Evolutionary conservation across 2,888 invertebrate genomes (phyloP), one percentile per base, ranked within the genome.

Genomic region (Eupithecia pulchellata): DNA sequence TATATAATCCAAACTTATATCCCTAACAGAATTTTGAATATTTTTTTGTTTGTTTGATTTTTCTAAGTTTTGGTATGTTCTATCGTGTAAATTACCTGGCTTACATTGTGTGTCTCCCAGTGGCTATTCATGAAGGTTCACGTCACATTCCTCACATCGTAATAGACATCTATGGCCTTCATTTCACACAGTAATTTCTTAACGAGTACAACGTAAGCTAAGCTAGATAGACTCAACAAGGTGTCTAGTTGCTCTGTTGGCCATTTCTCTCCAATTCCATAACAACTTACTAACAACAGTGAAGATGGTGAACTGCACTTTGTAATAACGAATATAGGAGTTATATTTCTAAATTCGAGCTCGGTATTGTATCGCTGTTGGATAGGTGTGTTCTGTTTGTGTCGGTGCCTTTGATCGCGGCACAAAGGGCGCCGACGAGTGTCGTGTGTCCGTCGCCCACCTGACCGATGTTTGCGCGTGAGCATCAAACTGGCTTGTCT

Each of bases 401-500:
- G 92, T 90, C 93, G 93, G 93, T 83, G 72, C 88, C 82, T 93
- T 93, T 93, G 93, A 93, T 88, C 86, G 83, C 73, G 68, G 82
- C 77, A 91, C 89, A 93, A 93, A 93, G 91, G 89, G 89, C 82
- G 89, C 93, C 93, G 92, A 86, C 84, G 84, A 87, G 91, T 90
- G 92, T 91, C 91, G 90, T 87, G 86, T 91, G 91, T 87, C 89
- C 83, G 77, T 83, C 87, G 89, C 90, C 90, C 93, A 93, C 93
- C 93, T 93, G 93, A 93, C 86, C 83, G 79, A 74, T 91, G 91
- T 89, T 89, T 89, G 88, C 86, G 82, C 81, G 79, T 72, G 80
- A 82, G 84, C 84, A 83, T 80, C 78, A 72, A 78, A 79, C 73
- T 75, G 68, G 73, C 71, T 75, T 68, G 73, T 75, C 75, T 77